Conservation (phyloP, 2,113 vertebrate genomes). For the Brienomyrus brachyistius region DNA sequence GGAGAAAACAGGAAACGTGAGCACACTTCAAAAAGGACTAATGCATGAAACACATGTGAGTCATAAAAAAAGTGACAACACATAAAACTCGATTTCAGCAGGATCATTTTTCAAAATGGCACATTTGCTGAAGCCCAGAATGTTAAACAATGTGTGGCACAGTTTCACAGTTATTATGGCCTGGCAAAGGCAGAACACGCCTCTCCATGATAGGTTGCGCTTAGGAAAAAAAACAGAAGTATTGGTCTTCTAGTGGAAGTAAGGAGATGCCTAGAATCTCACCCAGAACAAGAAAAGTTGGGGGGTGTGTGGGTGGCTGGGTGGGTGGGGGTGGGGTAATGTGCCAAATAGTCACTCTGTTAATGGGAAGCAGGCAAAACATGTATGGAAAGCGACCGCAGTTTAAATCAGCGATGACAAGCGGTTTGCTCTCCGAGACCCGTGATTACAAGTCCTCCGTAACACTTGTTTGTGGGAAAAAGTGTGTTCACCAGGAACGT, state of each 20-base stretch:
- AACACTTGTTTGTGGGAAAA: neutral
- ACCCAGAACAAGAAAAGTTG: conserved; percentile 38
- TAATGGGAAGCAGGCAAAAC: conserved; percentile 36
- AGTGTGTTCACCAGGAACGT: neutral
- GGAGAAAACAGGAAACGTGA: neutral
- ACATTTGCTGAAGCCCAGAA: conserved; percentile 13
- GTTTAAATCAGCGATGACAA: conserved; percentile 51
- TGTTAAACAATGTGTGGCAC: neutral
- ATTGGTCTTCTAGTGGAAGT: conserved; percentile 41
- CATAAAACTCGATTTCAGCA: neutral
- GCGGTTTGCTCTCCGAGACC: conserved; percentile 43
- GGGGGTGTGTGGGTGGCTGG: conserved; percentile 29
- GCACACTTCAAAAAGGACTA: neutral
- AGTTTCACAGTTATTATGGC: conserved; percentile 5
- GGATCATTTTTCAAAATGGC: conserved; percentile 15
- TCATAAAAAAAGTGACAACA: conserved; percentile 15
- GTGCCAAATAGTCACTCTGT: conserved; percentile 16
- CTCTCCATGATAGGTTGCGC: neutral
- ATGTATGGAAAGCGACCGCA: conserved; percentile 46
- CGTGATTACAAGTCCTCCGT: conserved; percentile 1
- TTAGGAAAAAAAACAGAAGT: neutral
- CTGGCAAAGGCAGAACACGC: neutral
- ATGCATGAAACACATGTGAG: neutral
- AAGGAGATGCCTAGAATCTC: conserved; percentile 30
- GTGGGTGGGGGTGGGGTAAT: conserved; percentile 24